Evolutionary conservation across 2,888 invertebrate species (phyloP), one percentile per base, ranked within the genome.

Genomic region (Epistrophella euchroma): DNA sequence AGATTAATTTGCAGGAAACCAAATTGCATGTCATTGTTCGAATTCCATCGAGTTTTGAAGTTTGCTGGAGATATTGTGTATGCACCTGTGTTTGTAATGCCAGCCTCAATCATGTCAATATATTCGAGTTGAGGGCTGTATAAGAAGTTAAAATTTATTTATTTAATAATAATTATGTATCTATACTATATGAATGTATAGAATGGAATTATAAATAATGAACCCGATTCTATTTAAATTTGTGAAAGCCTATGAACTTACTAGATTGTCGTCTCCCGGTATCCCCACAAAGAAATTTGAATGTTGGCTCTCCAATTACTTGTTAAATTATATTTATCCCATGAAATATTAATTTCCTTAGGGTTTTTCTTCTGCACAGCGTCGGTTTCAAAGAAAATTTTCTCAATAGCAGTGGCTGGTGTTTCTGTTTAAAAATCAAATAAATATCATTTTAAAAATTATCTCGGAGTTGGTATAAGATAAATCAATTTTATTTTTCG

Each of bases 1-100:
- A 98, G 92, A 92, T 97, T 98, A 78, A 98, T 97, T 91, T 96
- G 97, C 66, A 97, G 93, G 89, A 97, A 97, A 50, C 97, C 98
- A 90, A 97, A 97, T 90, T 96, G 95, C 93, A 97, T 94, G 89
- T 97, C 96, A 66, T 95, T 94, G 90, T 95, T 94, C 40, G 94
- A 93, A 89, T 97, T 96, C 81, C 96, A 94, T 25, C 95, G 93
- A 64, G 94, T 94, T 37, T 95, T 93, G 90, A 95, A 98, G 89
- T 95, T 95, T 9, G 95, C 94, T 0, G 97, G 97, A 15, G 94
- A 94, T 64, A 98, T 96, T 0, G 94, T 94, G 89, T 96, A 96
- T 75, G 93, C 93, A 4, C 97, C 97, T 10, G 94, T 94, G 88
- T 97, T 97, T 0, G 94, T 93, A 0, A 94, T 92, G 43, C 94